These are phyloP conservation scores for Microtus ochrogaster DNA, from an alignment of 2,113 vertebrate genomes.

Conservation along the genomic window DNA sequence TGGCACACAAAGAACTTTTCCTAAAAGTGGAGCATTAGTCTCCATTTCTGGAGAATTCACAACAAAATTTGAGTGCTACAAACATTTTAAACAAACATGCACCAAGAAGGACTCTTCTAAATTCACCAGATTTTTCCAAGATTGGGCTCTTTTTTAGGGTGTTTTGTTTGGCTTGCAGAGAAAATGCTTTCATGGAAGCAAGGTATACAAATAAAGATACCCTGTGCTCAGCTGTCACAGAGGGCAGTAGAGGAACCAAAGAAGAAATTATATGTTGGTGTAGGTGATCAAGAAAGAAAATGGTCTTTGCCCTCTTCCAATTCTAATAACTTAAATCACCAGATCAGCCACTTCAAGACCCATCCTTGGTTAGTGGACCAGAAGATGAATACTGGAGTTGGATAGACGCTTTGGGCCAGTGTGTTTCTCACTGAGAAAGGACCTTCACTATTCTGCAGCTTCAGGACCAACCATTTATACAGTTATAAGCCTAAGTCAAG, in stretches of 20 bases:
- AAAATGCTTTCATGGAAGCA: constrained; percentile 28
- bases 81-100: background rate
- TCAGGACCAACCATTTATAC: background rate
- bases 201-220: no score
- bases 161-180: background rate
- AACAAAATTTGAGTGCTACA: background rate
- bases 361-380: background rate
- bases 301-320: background rate
- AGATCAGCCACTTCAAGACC: background rate
- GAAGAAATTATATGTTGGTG: background rate
- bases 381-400: background rate
- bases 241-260: background rate
- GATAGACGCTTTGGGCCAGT: background rate
- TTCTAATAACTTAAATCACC: background rate
- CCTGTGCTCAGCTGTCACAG: background rate
- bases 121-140: background rate
- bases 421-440: background rate
- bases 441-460: background rate
- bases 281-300: background rate
- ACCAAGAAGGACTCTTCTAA: background rate
- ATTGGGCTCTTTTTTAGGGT: background rate
- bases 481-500: background rate
- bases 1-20: background rate
- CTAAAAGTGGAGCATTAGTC: background rate
- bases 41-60: constrained; percentile 5